Percentiles rank a stretch among this genome's conserved stretches.
These are phyloP conservation scores for Philereme vetulata DNA, from an alignment of 2,888 invertebrate genomes.

Conservation along the genomic window DNA sequence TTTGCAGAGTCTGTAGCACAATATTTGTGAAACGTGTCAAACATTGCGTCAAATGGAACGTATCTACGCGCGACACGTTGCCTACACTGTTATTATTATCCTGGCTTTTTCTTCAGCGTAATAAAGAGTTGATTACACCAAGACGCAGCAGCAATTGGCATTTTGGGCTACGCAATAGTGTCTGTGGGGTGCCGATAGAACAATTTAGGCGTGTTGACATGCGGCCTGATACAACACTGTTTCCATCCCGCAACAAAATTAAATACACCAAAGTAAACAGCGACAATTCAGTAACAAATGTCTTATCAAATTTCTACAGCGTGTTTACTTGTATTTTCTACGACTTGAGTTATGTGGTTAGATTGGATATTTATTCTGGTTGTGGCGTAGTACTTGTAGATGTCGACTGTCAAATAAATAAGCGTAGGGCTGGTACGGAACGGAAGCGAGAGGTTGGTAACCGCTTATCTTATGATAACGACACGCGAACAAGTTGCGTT, in stretches of 20 bases:
- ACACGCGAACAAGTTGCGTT: conserved; percentile 32
- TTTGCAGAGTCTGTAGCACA: conserved; percentile 76
- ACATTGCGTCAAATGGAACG: conserved; percentile 72
- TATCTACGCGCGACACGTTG: conserved; percentile 78
- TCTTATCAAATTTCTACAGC: conserved; percentile 29
- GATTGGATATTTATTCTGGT: conserved; percentile 32
- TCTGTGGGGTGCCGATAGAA: conserved; percentile 70
- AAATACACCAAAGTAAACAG: conserved; percentile 26
- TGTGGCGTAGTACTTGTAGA: conserved; percentile 12
- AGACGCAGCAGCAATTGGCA: conserved; percentile 59
- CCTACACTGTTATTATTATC: conserved; percentile 70
- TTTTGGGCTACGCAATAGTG: conserved; percentile 56
- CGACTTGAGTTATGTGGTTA: conserved; percentile 28
- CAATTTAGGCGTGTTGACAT: conserved; percentile 50
- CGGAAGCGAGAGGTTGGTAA: conserved; percentile 34
- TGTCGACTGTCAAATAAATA: conserved; percentile 32
- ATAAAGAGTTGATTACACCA: conserved; percentile 78
- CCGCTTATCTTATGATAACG: conserved; percentile 39
- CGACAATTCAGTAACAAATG: conserved; percentile 17
- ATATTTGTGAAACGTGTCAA: conserved; percentile 83
- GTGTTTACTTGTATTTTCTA: conserved; percentile 25
- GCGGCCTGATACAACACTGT: conserved; percentile 38
- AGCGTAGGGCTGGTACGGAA: conserved; percentile 31
- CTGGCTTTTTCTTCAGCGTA: conserved; percentile 72
- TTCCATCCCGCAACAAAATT: conserved; percentile 24